phyloP scores from a whole-genome alignment of 2,888 invertebrate species.

The Nomada ruficornis region DNA sequence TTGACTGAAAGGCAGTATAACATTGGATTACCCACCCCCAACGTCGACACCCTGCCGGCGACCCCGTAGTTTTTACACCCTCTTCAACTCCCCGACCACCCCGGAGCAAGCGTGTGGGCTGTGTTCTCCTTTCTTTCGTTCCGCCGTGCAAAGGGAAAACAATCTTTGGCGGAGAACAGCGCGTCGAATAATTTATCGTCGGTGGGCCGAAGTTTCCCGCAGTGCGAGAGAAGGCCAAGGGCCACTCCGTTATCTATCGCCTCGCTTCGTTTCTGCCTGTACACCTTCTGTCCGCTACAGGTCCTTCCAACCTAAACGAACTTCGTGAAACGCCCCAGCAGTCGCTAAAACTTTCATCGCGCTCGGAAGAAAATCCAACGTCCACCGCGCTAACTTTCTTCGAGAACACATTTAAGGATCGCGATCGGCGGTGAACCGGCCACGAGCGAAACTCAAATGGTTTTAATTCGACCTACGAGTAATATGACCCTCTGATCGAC shows the following conservation, averaged over 20 bases:
- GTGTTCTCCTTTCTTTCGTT: slow-evolving; percentile 39
- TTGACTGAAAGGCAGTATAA: slow-evolving; percentile 68
- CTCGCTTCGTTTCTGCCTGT: background rate
- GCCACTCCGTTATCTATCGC: slow-evolving; percentile 75
- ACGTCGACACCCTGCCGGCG: slow-evolving; percentile 41
- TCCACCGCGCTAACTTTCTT: slow-evolving; percentile 11
- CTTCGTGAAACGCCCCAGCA: background rate
- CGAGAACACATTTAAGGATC: background rate
- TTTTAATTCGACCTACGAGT: no score
- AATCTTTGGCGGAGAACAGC: slow-evolving; percentile 76
- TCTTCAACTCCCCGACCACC: slow-evolving; percentile 28
- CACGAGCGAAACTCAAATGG: no score
- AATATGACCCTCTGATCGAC: no score
- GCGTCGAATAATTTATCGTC: slow-evolving; percentile 76
- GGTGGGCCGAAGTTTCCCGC: slow-evolving; percentile 68
- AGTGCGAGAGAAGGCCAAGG: slow-evolving; percentile 62
- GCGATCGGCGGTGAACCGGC: background rate
- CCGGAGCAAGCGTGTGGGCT: slow-evolving; percentile 7
- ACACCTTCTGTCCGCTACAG: slow-evolving; percentile 45
- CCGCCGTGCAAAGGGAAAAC: slow-evolving; percentile 68
- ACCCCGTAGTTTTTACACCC: slow-evolving; percentile 60
- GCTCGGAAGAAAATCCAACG: no score
- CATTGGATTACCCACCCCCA: slow-evolving; percentile 66
- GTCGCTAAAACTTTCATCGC: background rate
- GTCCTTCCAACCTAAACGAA: slow-evolving; percentile 56